Conservation (phyloP, 2,888 invertebrate species). For the Darwinula stevensoni region DNA sequence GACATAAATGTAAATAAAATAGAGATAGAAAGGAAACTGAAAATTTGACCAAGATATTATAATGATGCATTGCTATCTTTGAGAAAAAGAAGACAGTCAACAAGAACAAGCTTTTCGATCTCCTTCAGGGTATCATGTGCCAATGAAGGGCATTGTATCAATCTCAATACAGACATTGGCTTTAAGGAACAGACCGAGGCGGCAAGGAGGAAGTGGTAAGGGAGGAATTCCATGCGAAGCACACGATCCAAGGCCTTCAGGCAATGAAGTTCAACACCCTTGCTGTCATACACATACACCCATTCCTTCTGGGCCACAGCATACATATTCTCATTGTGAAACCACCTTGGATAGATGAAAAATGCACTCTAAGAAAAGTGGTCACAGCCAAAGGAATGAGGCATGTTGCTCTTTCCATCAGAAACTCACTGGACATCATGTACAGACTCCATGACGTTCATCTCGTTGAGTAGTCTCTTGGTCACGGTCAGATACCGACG, state of each 20-base stretch:
- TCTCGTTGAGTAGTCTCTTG: constrained; percentile 72
- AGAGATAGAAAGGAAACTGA: too few relatives aligned
- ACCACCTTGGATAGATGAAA: constrained; percentile 27
- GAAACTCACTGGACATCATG: constrained; percentile 42
- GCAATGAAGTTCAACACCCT: constrained; percentile 89
- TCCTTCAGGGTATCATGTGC: constrained; percentile 16
- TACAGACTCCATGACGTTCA: constrained; percentile 86
- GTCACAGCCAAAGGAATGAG: not conserved
- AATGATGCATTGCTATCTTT: too few relatives aligned
- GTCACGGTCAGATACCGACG: too few relatives aligned
- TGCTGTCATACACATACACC: constrained; percentile 87
- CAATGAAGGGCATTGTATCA: too few relatives aligned
- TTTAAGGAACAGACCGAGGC: constrained; percentile 35
- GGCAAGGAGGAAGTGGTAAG: constrained; percentile 81
- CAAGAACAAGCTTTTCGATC: too few relatives aligned
- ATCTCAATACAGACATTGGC: not conserved
- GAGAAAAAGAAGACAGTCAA: too few relatives aligned
- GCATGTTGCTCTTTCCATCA: not conserved
- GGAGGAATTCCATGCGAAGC: constrained; percentile 64
- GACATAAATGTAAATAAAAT: too few relatives aligned
- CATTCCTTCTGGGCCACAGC: constrained; percentile 90
- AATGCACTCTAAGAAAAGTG: too few relatives aligned
- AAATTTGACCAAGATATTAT: too few relatives aligned
- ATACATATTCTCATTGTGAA: constrained; percentile 86
- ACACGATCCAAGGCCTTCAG: constrained; percentile 52